Conservation (phyloP, 2,888 invertebrate genomes). For the Tolmerus cingulatus region DNA sequence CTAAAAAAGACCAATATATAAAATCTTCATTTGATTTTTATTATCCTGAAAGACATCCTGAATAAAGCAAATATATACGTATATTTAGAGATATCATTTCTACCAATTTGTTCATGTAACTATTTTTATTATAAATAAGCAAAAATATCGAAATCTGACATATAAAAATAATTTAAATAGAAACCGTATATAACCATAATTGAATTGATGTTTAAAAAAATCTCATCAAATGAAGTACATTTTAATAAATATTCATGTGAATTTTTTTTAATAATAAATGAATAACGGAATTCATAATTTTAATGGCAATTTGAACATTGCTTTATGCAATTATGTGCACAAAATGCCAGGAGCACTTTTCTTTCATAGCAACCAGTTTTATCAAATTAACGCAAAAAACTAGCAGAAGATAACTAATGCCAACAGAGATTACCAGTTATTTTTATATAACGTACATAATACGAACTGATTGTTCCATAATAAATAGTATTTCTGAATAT, state of each 20-base stretch:
- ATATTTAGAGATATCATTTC: neutral
- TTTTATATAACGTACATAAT: neutral
- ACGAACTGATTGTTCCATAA: neutral
- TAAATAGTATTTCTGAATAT: neutral
- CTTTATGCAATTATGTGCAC: neutral
- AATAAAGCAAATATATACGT: neutral
- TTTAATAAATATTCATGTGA: neutral
- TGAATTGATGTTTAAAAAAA: neutral
- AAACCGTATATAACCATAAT: neutral
- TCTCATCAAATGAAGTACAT: neutral
- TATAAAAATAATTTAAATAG: neutral
- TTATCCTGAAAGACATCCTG: neutral
- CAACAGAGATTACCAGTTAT: neutral
- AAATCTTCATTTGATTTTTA: neutral
- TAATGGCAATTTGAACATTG: neutral
- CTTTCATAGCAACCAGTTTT: neutral
- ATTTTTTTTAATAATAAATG: neutral
- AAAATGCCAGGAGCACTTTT: neutral
- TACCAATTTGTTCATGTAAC: neutral
- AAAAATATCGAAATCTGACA: neutral
- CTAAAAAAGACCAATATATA: neutral
- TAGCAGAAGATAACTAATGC: neutral
- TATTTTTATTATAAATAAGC: neutral
- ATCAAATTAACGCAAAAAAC: neutral
- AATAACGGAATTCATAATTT: neutral